Conservation (phyloP, 1,140 invertebrate species). For the Drosophila quadrilineata region DNA sequence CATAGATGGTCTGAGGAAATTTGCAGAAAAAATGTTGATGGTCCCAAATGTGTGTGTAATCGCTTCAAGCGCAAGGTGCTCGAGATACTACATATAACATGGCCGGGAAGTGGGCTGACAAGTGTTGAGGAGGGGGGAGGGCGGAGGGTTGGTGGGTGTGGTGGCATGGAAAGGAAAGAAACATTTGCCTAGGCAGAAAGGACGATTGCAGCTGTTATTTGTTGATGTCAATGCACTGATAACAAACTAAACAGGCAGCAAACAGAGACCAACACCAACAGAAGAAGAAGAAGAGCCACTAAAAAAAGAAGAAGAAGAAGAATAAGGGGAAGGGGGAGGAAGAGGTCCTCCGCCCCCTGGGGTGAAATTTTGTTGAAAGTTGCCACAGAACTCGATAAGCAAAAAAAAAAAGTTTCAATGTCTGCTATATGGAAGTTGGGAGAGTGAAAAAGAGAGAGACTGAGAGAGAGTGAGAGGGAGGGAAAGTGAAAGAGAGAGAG, state of each 20-base stretch:
- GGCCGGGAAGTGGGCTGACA: background rate
- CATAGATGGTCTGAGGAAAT: slow-evolving; percentile 40
- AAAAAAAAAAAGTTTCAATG: background rate
- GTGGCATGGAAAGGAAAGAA: slow-evolving; percentile 36
- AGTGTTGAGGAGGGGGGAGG: background rate
- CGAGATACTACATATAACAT: no score
- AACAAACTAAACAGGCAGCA: no score
- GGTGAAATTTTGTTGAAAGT: background rate
- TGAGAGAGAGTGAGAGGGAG: background rate
- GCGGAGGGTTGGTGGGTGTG: background rate
- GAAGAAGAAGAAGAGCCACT: background rate
- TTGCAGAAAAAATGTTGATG: slow-evolving; percentile 50
- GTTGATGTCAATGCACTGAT: slow-evolving; percentile 57
- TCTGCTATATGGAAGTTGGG: background rate
- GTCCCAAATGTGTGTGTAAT: slow-evolving; percentile 54
- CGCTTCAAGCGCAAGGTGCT: slow-evolving; percentile 32
- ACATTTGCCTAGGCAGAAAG: slow-evolving; percentile 53
- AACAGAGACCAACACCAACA: no score
- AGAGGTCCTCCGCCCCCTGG: background rate
- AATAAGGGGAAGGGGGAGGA: background rate
- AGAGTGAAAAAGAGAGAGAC: background rate
- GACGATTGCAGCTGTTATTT: slow-evolving; percentile 34
- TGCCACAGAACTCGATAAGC: slow-evolving; percentile 10
- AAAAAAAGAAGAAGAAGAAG: background rate
- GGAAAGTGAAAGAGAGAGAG: background rate